These are phyloP conservation scores for Semaprochilodus insignis DNA, from an alignment of 2,797 vertebrate genomes.

Conservation along the genomic window DNA sequence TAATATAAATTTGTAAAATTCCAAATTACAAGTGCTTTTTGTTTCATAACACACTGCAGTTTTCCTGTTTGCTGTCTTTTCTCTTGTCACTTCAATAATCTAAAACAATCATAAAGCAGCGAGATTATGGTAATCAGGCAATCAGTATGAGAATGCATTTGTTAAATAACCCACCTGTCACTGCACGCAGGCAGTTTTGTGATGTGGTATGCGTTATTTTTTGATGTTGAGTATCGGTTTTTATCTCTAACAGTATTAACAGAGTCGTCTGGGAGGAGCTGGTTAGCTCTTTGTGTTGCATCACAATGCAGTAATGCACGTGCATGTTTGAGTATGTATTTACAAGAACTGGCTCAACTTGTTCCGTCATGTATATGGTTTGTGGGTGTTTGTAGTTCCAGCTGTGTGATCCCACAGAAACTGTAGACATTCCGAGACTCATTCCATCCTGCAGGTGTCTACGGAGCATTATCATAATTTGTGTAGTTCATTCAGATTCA, in stretches of 20 bases:
- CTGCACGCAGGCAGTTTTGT: no score
- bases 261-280: neutral
- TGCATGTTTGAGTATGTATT: constrained; percentile 8
- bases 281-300: neutral
- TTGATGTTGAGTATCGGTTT: neutral
- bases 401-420: neutral
- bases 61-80: no score
- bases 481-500: neutral
- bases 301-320: neutral
- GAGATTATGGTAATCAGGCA: no score
- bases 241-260: neutral
- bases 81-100: no score
- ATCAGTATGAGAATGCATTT: no score
- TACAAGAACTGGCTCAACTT: neutral
- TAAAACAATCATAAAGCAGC: no score
- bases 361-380: constrained; percentile 6
- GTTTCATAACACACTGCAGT: no score
- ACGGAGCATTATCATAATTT: neutral
- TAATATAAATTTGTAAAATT: no score
- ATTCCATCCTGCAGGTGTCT: neutral
- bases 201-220: no score
- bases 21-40: no score
- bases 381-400: constrained; percentile 2
- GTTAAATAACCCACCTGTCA: no score
- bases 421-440: neutral